Evolutionary conservation across 2,888 invertebrate genomes (phyloP).

Genomic region (Metacarcinus magister): DNA sequence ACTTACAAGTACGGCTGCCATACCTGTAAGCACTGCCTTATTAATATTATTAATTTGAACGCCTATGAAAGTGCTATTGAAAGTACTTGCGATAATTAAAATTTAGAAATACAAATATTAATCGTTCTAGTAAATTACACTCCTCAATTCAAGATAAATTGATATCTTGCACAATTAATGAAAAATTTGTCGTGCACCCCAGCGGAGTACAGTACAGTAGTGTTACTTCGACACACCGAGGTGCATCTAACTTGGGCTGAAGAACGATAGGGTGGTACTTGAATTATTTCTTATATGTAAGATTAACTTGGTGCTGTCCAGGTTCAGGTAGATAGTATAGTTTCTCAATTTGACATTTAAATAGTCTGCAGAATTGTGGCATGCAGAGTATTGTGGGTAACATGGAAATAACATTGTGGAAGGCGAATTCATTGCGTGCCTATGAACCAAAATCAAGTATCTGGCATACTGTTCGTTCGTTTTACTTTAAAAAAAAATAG

Average conservation of each 20-base stretch:
- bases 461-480: not conserved
- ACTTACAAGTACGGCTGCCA: too few species aligned
- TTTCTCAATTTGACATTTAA: slow-evolving; percentile 15
- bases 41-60: not conserved
- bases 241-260: not conserved
- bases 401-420: slow-evolving; percentile 22
- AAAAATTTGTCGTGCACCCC: not conserved
- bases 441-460: slow-evolving; percentile 32
- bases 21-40: too few species aligned
- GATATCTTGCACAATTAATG: not conserved
- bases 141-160: not conserved
- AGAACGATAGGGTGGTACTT: not conserved
- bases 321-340: not conserved
- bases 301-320: not conserved
- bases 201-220: not conserved
- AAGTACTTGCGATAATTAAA: not conserved
- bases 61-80: not conserved
- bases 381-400: not conserved
- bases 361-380: not conserved
- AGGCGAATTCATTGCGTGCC: not conserved
- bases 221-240: not conserved
- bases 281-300: not conserved
- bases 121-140: not conserved
- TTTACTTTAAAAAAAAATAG: not conserved
- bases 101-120: not conserved